phyloP scores from a whole-genome alignment of 2,113 vertebrate species.

The Mirza zaza region DNA sequence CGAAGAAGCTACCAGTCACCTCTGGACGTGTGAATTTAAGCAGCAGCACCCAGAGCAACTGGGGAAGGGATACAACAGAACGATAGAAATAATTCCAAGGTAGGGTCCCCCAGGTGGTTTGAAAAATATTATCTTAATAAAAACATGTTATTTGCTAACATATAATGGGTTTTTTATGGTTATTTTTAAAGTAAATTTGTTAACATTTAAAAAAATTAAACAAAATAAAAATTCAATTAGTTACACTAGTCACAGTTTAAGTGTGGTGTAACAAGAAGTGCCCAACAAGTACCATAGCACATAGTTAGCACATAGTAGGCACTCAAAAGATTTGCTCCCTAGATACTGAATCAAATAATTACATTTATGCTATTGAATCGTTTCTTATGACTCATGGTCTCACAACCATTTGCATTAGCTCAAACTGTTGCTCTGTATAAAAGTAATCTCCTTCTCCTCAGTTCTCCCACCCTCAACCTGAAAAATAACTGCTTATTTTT shows the following conservation, averaged over 20 bases:
- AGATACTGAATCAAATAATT: not conserved
- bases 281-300: not conserved
- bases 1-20: not conserved
- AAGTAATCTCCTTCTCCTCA: not conserved
- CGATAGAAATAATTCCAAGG: not conserved
- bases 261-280: not conserved
- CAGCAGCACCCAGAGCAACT: not conserved
- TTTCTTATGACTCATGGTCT: not conserved
- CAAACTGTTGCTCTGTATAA: not conserved
- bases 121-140: not conserved
- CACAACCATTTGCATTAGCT: not conserved
- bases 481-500: constrained; percentile 7
- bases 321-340: not conserved
- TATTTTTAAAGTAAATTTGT: not conserved
- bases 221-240: not conserved
- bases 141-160: not conserved
- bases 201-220: not conserved
- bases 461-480: not conserved
- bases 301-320: not conserved
- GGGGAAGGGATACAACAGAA: not conserved
- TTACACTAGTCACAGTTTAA: not conserved
- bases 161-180: not conserved
- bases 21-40: not conserved
- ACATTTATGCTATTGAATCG: not conserved
- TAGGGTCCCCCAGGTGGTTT: not conserved